Base-by-base conservation (phyloP, 2,888 invertebrate species). In the Drosophila imparisetae region DNA sequence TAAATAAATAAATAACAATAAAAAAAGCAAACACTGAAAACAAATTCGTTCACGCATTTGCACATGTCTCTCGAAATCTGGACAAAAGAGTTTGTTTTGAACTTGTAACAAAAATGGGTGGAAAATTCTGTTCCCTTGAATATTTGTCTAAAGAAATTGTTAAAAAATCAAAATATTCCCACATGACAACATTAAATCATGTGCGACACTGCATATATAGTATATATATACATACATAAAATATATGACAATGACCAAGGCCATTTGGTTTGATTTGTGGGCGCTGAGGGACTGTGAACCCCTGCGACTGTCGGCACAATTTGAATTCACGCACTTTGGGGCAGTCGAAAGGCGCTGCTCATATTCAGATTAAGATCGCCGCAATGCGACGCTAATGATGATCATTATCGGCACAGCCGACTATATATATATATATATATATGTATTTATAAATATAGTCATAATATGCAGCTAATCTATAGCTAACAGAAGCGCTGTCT, bases 241-340 rank as follows among this genome's bases (percentile, higher is more conserved):
- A 55, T 61, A 50, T 52, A 72, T 83, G 87, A 84, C 85, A 89
- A 78, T 69, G 82, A 2, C 70, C 72, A 85, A 86, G 85, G 85
- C 85, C 87, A 84, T 36, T 29, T 15, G 2, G 18, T 32, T 32
- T 68, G 63, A 64, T 66, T 66, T 60, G 59, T 70, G 65, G 55
- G 18, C 50, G 11, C 63, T 40, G 29, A 55, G 55, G 65, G 15
- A 64, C 52, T 77, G 58, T 64, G 69, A 70, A 66, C 64, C 67
- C 65, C 70, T 18, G 48, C 59, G 53, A 73, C 83, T 83, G 86
- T 87, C 83, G 82, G 60, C 72, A 53, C 60, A 72, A 73, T 89
- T 89, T 66, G 30, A 77, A 84, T 83, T 81, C 80, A 73, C 82
- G 81, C 79, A 89, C 86, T 85, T 81, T 70, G 77, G 63, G 81